phyloP scores from a whole-genome alignment of 1,140 invertebrate genomes.

The Anastrepha ludens region DNA sequence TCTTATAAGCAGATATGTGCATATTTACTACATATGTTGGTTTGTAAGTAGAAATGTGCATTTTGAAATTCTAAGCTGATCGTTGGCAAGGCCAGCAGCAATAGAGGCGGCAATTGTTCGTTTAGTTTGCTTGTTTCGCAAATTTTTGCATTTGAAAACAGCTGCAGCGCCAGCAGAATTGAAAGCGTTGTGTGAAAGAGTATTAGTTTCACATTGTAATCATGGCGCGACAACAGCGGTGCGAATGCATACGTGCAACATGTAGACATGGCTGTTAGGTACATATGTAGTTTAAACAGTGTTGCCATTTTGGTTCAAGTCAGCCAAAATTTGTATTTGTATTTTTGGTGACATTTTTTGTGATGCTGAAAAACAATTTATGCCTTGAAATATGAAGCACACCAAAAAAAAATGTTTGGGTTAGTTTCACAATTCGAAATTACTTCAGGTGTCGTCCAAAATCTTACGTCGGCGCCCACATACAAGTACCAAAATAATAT shows the following conservation, averaged over 20 bases:
- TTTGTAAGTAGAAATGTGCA: not conserved
- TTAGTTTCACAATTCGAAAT: too few species aligned
- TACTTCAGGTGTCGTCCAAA: too few species aligned
- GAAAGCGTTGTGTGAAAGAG: not conserved
- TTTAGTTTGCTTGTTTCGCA: conserved; percentile 35
- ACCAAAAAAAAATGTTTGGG: too few species aligned
- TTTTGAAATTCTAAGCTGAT: conserved; percentile 43
- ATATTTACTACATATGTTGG: not conserved
- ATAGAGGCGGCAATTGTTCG: conserved; percentile 29
- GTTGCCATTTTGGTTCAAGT: not conserved
- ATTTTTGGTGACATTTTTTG: too few species aligned
- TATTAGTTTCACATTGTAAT: conserved; percentile 45
- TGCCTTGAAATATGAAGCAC: too few species aligned
- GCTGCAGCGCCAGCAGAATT: conserved; percentile 31
- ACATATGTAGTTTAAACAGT: not conserved
- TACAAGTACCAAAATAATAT: too few species aligned
- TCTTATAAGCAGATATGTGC: not conserved
- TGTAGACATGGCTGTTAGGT: not conserved
- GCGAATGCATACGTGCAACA: conserved; percentile 23
- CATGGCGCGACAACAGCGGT: conserved; percentile 29
- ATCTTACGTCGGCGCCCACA: too few species aligned
- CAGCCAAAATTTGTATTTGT: too few species aligned
- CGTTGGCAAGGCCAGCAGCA: conserved; percentile 27
- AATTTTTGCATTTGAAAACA: conserved; percentile 47
- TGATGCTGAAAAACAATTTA: too few species aligned